Evolutionary conservation across 2,113 vertebrate species (phyloP), one percentile per base, ranked within the genome.

Genomic region (Oreochromis tanganicae): DNA sequence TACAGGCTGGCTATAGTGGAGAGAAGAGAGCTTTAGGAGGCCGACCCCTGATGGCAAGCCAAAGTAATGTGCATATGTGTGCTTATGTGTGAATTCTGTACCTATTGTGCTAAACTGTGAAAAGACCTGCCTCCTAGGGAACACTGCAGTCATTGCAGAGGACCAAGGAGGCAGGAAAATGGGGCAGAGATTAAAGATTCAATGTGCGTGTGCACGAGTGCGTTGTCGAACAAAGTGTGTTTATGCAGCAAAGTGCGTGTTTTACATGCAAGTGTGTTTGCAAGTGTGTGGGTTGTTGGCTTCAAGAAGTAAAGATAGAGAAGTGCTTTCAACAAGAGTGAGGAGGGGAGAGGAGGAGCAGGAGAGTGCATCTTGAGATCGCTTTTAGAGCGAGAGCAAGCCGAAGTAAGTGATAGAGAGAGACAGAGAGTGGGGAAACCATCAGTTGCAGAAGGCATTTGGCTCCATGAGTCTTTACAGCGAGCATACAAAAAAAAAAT

Each of bases 101-200:
- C 46, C 84, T 87, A 88, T 94, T 93, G 93, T 94, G 86, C 81
- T 87, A 86, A 90, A 93, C 91, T 87, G 90, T 93, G 93, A 96
- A 95, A 94, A 92, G 92, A 90, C 84, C 89, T 78, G 86, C 86
- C 89, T 94, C 90, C 86, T 82, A 89, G 94, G 93, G 94, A 96
- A 94, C 59, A 52, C 90, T 93, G 95, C 92, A 93, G 90, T 88
- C 82, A 63, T 96, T 95, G 96, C 95, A 91, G 84, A 90, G 16
- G 82, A 93, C 93, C 94, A 95, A 92, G 94, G 93, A 87, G 85
- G 59, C 86, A 87, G 85, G 83, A 95, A 96, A 96, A 94, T 93
- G 84, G 94, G 93, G 85, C 94, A 94, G 91, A 95, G 94, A 95
- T 96, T 95, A 95, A 95, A 94, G 93, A 95, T 95, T 93, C 91